These are phyloP conservation scores for Melanchra persicariae DNA, from an alignment of 2,888 invertebrate species.

Conservation along the genomic window DNA sequence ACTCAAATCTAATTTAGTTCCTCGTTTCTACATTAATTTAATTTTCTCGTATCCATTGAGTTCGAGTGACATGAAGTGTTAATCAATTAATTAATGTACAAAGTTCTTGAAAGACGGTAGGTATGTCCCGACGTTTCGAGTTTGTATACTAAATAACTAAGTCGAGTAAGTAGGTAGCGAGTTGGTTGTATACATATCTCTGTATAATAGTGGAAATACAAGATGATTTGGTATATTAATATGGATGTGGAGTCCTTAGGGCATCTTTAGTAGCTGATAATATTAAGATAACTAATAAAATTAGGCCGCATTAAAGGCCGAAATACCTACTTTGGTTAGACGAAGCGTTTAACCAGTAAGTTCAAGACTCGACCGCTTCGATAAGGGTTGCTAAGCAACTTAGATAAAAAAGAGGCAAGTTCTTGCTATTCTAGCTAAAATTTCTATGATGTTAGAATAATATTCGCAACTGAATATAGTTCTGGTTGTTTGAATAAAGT, in stretches of 20 bases:
- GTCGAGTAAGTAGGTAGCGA: conserved; percentile 14
- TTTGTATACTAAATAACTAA: conserved; percentile 36
- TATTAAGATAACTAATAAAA: conserved; percentile 27
- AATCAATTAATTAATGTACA: conserved; percentile 66
- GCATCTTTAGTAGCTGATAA: conserved; percentile 6
- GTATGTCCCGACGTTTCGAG: conserved; percentile 30
- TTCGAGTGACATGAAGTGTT: conserved; percentile 61
- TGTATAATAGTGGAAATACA: background rate
- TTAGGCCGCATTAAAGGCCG: conserved; percentile 1
- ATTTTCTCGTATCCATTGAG: conserved; percentile 52
- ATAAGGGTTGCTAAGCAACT: conserved; percentile 4
- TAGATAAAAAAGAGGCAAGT: conserved; percentile 11
- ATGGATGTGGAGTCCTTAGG: conserved; percentile 22
- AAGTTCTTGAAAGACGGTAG: conserved; percentile 58
- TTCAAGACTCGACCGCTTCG: background rate
- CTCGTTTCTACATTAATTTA: conserved; percentile 53
- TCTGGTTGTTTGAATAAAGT: conserved; percentile 46
- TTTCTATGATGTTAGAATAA: conserved; percentile 40
- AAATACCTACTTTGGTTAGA: conserved; percentile 6
- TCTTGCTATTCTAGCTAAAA: conserved; percentile 35
- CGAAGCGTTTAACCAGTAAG: background rate
- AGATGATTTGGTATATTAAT: conserved; percentile 29
- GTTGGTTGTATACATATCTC: conserved; percentile 1
- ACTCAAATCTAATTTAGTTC: conserved; percentile 55
- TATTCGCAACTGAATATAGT: conserved; percentile 40